These are phyloP conservation scores for Pluvialis apricaria DNA, from an alignment of 2,113 vertebrate species.

Conservation along the genomic window DNA sequence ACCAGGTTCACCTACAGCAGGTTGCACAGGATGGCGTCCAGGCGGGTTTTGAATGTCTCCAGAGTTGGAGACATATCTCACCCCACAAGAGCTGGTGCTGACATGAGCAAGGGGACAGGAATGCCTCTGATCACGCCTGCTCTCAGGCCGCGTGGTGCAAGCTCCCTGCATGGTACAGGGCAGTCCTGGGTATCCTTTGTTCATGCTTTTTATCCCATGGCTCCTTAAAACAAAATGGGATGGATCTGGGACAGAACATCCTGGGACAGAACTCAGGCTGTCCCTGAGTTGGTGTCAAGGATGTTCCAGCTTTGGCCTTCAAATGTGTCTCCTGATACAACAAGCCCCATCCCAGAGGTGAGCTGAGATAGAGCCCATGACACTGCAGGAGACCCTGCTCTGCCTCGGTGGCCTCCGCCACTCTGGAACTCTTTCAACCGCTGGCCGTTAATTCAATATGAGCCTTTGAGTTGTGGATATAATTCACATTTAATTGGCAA, in stretches of 20 bases:
- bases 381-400: not conserved
- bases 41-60: too few relatives aligned
- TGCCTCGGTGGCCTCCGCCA: not conserved
- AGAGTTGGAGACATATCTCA: too few relatives aligned
- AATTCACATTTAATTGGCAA: conserved; percentile 11
- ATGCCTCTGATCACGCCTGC: too few relatives aligned
- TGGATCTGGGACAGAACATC: too few relatives aligned
- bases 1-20: too few relatives aligned
- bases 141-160: too few relatives aligned
- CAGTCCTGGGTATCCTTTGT: not conserved
- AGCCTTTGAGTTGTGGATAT: not conserved
- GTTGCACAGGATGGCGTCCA: too few relatives aligned
- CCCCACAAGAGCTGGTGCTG: too few relatives aligned
- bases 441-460: not conserved
- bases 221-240: not conserved
- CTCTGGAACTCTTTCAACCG: fast-evolving
- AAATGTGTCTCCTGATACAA: not conserved
- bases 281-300: not conserved
- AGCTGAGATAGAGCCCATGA: not conserved
- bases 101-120: too few relatives aligned
- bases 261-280: not conserved
- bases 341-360: not conserved
- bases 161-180: too few relatives aligned
- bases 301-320: not conserved
- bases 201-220: not conserved